Evolutionary conservation across 2,113 vertebrate genomes (phyloP), one percentile per base, ranked within the genome.

Genomic region (Macquaria ambigua): DNA sequence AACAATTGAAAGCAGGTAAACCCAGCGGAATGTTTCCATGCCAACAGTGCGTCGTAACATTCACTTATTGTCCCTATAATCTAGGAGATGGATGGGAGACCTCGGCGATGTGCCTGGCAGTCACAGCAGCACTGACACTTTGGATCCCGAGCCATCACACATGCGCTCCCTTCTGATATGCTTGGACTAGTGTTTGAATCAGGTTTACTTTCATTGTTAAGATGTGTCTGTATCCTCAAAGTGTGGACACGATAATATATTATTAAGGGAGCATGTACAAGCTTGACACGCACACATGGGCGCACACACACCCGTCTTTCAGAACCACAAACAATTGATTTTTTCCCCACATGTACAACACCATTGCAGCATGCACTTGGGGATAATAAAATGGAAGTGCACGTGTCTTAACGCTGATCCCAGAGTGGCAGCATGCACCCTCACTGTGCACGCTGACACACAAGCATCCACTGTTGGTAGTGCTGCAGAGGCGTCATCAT

Each of bases 11-110:
- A 88, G 89, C 89, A 93, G 88, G 91, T 92, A 90, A 90, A 82
- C 88, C 89, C 78, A 43, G 74, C 70, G 87, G 90, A 84, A 90
- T 59, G 93, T 95, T 95, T 90, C 94, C 94, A 95, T 94, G 94
- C 91, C 94, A 95, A 95, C 94, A 68, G 75, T 8, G 53, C 16
- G 41, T 63, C 53, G 68, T 79, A 92, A 90, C 83, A 92, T 82
- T 81, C 82, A 85, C 87, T 91, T 91, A 88, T 87, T 85, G 85
- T 39, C 6, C 20, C 75, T 87, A 78, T 90, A 91, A 93, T 93
- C 89, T 87, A 31, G 59, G 61, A 85, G 82, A 93, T 73, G 88
- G 89, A 90, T 85, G 77, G 74, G 46, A 83, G 83, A 82, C 74
- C n/a, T 74, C 59, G 28, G 74, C 56, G 52, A 58, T 39, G 83